A percentile compares a stretch with the other conserved stretches of the same genome.
Evolutionary conservation across 2,888 invertebrate species (phyloP).

Genomic region (Sinentomon sp.): DNA sequence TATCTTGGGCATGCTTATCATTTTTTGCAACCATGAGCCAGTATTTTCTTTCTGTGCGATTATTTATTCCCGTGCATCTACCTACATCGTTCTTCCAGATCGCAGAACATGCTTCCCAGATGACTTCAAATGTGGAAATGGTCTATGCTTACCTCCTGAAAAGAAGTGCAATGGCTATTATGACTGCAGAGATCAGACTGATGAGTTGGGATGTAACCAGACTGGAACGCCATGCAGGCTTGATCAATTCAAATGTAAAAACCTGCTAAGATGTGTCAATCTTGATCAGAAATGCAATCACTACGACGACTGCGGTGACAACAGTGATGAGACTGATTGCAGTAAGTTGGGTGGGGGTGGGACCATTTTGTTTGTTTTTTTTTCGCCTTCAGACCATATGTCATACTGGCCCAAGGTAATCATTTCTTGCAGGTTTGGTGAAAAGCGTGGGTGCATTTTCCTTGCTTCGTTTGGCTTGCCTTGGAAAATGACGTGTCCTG

Average conservation of each 20-base stretch:
- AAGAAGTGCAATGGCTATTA: conserved; percentile 74
- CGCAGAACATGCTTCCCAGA: conserved; percentile 62
- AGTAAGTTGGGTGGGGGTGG: conserved; percentile 43
- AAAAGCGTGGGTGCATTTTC: no score
- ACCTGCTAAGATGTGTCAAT: conserved; percentile 54
- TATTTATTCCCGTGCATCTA: no score
- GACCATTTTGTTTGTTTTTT: conserved; percentile 4
- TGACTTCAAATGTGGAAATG: conserved; percentile 58
- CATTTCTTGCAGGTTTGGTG: no score
- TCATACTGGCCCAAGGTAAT: no score
- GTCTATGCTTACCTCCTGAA: conserved; percentile 59
- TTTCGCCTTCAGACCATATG: no score
- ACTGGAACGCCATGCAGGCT: conserved; percentile 31
- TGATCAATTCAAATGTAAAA: conserved; percentile 60
- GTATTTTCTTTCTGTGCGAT: conserved; percentile 10
- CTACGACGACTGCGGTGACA: conserved; percentile 67
- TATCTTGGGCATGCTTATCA: no score
- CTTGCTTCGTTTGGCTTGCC: no score
- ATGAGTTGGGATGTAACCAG: conserved; percentile 46
- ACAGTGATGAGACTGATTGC: conserved; percentile 67
- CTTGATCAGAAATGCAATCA: conserved; percentile 50
- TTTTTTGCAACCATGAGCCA: not conserved
- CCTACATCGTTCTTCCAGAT: no score
- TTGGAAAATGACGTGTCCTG: no score
- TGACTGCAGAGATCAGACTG: conserved; percentile 58